Evolutionary conservation across 2,888 invertebrate species (phyloP).

Genomic region (Parascotia fuliginaria): DNA sequence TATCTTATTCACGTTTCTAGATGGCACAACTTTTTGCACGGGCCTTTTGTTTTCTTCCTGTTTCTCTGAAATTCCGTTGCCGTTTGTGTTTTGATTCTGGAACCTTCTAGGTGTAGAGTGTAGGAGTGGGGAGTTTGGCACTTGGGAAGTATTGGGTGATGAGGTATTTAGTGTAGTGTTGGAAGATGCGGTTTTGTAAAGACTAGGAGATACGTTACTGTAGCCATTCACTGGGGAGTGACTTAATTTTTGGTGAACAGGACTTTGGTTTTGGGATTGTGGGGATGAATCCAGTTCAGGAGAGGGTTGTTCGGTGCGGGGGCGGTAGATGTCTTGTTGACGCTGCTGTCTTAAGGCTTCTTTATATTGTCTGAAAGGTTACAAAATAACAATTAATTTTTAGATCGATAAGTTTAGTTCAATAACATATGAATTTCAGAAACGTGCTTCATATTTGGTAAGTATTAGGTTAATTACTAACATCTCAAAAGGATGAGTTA

Average conservation of each 20-base stretch:
- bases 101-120: constrained; percentile 82
- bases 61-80: constrained; percentile 69
- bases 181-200: constrained; percentile 70
- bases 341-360: constrained; percentile 95
- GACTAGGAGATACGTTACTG: constrained; percentile 85
- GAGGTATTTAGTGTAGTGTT: constrained; percentile 55
- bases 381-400: constrained; percentile 18
- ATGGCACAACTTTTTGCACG: constrained; percentile 92
- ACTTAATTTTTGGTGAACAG: constrained; percentile 72
- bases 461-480: no score
- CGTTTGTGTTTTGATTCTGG: constrained; percentile 55
- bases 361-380: constrained; percentile 91
- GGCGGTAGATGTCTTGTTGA: constrained; percentile 92
- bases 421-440: constrained; percentile 33
- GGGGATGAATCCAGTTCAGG: constrained; percentile 85
- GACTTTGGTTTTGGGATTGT: constrained; percentile 75
- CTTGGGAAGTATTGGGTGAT: constrained; percentile 67
- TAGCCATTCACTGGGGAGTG: constrained; percentile 83
- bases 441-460: no score
- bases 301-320: constrained; percentile 86
- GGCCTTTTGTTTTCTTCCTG: constrained; percentile 87
- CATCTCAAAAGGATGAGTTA: neutral
- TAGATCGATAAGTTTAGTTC: neutral
- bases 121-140: constrained; percentile 78
- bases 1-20: constrained; percentile 87